phyloP scores from a whole-genome alignment of 2,888 invertebrate genomes.

The Nasonovia ribisnigri region DNA sequence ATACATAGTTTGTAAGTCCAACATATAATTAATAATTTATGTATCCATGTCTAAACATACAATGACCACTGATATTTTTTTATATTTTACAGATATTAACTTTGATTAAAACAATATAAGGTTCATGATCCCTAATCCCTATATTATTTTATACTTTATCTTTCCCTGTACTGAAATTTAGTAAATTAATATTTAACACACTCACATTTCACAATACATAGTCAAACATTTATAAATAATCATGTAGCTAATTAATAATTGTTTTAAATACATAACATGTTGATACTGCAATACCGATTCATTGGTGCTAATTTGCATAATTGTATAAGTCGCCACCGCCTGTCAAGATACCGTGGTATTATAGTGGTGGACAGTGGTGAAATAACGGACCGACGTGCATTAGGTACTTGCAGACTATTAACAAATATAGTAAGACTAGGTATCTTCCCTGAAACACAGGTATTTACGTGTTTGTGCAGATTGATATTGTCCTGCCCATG shows the following conservation, averaged over 20 bases:
- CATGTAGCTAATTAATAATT: too few relatives aligned
- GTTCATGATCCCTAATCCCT: neutral
- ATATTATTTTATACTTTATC: neutral
- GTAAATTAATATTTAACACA: neutral
- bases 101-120: slow-evolving; percentile 4
- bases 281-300: neutral
- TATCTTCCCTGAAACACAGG: neutral
- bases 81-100: neutral
- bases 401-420: neutral
- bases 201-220: neutral
- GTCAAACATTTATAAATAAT: neutral
- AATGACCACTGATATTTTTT: neutral
- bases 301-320: neutral
- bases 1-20: neutral
- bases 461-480: neutral
- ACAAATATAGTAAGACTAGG: neutral
- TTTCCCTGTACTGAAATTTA: neutral
- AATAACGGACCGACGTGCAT: neutral
- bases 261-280: neutral
- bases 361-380: neutral
- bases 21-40: slow-evolving; percentile 13
- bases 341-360: neutral
- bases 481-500: neutral
- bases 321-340: neutral
- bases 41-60: neutral